A percentile compares a stretch with the other conserved stretches of the same genome.
These are phyloP conservation scores for Myzus persicae DNA, from an alignment of 1,140 invertebrate species.

Conservation along the genomic window DNA sequence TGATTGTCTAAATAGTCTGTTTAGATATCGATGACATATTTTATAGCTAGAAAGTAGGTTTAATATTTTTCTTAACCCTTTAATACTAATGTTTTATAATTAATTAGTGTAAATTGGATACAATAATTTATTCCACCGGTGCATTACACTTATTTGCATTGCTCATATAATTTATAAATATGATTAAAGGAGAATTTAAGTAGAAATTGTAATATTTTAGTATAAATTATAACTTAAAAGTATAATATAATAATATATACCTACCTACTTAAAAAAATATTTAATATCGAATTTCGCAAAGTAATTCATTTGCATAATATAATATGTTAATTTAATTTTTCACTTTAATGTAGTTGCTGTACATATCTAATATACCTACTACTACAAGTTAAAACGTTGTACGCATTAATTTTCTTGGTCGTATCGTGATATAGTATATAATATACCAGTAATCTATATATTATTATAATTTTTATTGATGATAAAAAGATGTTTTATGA, in stretches of 20 bases:
- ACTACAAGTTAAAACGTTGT: neutral
- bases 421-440: neutral
- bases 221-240: neutral
- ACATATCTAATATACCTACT: neutral
- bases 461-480: constrained; percentile 3
- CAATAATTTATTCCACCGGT: neutral
- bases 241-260: neutral
- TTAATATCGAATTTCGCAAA: neutral
- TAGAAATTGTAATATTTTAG: neutral
- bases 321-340: neutral
- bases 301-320: neutral
- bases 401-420: neutral
- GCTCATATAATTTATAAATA: neutral
- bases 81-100: neutral
- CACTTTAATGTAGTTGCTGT: neutral
- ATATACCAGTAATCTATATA: neutral
- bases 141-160: neutral
- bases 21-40: neutral
- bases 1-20: neutral
- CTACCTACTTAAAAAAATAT: neutral
- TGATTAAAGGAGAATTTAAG: neutral
- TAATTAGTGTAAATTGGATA: neutral
- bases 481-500: neutral
- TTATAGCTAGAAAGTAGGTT: neutral
- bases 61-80: neutral